Base-by-base conservation (phyloP, 2,888 invertebrate genomes). In the Drosophila tripunctata region DNA sequence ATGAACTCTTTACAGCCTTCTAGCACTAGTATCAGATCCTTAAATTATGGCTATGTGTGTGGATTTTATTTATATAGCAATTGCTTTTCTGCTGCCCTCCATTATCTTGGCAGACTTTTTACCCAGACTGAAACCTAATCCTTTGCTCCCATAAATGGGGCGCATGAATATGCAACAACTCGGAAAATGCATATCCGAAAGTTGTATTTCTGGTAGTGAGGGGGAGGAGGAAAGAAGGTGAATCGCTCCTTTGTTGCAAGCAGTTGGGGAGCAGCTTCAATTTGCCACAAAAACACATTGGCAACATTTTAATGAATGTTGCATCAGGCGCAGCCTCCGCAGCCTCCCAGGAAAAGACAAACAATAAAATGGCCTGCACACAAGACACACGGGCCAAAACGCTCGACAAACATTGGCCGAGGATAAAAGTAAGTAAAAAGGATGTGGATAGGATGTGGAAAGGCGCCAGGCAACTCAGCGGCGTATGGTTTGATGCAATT, bases 201-300 rank as follows among this genome's bases (percentile, higher is more conserved):
- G 60, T 43, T 48, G 17, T 24, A 4, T 36, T 36, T 1, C n/a
- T 4, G n/a, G n/a, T 24, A 4, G 5, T 1, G 3, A 7, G 17
- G 48, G 12, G 17, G 4, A 12, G 17, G 2, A 12, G 15, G 35
- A 2, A 3, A 17, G 17, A 38, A 5, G 21, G 17, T 10, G 19
- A 10, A 8, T 27, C 8, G 27, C 27, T 12, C 14, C 50, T 12
- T 50, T 50, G 50, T 50, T 50, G 50, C 36, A 19, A 3, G 4
- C 55, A 14, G 74, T 27, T 67, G 19, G 30, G 50, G 17, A 44
- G 73, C 77, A 87, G 78, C 85, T 75, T 87, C 82, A 84, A 82
- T 87, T 87, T 81, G 76, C 87, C 86, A 74, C 86, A 87, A 82
- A 85, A 87, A 87, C 83, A 85, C 83, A 87, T 87, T 85, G 83